Evolutionary conservation across 2,888 invertebrate genomes (phyloP).

Genomic region (Athripsodes cinereus): DNA sequence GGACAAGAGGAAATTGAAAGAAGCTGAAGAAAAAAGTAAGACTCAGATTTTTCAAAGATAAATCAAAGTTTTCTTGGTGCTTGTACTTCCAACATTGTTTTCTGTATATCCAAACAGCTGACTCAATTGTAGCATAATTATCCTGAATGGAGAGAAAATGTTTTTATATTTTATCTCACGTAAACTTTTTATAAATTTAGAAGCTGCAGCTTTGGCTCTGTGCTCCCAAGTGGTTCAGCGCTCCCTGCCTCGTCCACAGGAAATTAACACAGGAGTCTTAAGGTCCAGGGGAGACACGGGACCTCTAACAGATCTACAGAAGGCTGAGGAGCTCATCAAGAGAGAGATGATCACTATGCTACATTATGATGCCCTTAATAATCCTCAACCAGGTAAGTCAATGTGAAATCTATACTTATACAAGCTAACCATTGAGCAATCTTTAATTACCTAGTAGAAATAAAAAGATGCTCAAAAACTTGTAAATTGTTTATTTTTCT

Average conservation of each 20-base stretch:
- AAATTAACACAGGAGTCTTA: conserved; percentile 78
- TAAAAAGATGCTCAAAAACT: too few species aligned
- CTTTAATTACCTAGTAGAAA: too few species aligned
- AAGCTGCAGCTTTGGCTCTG: conserved; percentile 61
- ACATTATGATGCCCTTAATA: conserved; percentile 80
- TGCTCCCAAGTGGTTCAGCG: conserved; percentile 86
- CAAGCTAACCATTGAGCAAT: too few species aligned
- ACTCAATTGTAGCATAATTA: too few species aligned
- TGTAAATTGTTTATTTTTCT: too few species aligned
- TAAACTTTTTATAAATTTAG: conserved; percentile 32
- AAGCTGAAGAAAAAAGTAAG: conserved; percentile 59
- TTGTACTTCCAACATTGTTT: too few species aligned
- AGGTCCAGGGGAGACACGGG: conserved; percentile 70
- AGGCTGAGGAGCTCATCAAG: conserved; percentile 94
- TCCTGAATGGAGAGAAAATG: too few species aligned
- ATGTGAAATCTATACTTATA: too few species aligned
- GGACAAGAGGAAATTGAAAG: conserved; percentile 63
- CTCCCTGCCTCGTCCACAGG: conserved; percentile 74
- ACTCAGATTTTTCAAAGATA: too few species aligned
- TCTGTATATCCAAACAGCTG: too few species aligned
- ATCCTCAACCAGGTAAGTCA: conserved; percentile 49
- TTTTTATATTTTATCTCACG: too few species aligned
- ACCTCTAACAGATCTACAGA: conserved; percentile 80
- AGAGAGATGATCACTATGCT: conserved; percentile 95
- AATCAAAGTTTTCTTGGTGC: too few species aligned